phyloP scores from a whole-genome alignment of 2,888 invertebrate genomes.

The Thecophora atra region DNA sequence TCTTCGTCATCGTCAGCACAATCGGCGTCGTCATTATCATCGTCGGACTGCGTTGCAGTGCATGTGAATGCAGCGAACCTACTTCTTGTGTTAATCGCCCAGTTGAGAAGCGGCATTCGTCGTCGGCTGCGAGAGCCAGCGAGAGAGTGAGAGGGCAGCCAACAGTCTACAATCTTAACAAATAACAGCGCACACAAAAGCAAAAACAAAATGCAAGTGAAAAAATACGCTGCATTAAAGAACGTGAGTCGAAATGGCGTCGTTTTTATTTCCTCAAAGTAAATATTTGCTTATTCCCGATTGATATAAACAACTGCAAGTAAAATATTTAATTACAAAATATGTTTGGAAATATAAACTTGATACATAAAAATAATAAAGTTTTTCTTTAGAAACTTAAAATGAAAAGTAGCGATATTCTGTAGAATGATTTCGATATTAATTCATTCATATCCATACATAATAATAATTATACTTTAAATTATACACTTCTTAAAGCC shows the following conservation, averaged over 20 bases:
- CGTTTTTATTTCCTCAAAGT: not conserved
- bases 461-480: too few relatives aligned
- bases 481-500: too few relatives aligned
- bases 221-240: not conserved
- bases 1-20: not conserved
- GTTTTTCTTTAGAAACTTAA: too few relatives aligned
- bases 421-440: too few relatives aligned
- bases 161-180: too few relatives aligned
- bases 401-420: too few relatives aligned
- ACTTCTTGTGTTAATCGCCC: not conserved
- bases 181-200: too few relatives aligned
- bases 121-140: not conserved
- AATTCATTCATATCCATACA: too few relatives aligned
- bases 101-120: not conserved
- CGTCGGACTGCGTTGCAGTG: conserved; percentile 2
- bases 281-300: not conserved
- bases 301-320: not conserved
- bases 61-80: conserved; percentile 12
- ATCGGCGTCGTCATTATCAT: conserved; percentile 8
- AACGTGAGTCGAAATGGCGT: not conserved
- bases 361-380: too few relatives aligned
- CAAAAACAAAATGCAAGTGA: too few relatives aligned
- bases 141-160: not conserved
- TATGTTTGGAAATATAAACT: too few relatives aligned
- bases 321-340: too few relatives aligned